These are phyloP conservation scores for Drosophila melanocephala DNA, from an alignment of 2,888 invertebrate species.

Conservation along the genomic window DNA sequence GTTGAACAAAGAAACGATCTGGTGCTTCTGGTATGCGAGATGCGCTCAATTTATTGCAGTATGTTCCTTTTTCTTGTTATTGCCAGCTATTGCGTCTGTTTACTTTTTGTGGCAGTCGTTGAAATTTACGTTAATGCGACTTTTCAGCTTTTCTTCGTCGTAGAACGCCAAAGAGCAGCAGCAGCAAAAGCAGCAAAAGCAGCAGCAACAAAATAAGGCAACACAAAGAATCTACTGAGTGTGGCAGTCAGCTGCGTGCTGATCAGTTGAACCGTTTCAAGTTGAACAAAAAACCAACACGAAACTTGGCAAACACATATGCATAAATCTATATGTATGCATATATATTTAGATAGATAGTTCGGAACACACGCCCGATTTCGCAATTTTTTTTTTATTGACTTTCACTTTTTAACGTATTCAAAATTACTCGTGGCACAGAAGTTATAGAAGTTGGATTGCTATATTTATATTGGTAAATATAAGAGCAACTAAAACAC, in stretches of 20 bases:
- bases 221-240: constrained; percentile 56
- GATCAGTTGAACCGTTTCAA: constrained; percentile 43
- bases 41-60: constrained; percentile 51
- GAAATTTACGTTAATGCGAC: constrained; percentile 69
- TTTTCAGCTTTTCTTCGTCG: constrained; percentile 56
- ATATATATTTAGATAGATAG: constrained; percentile 36
- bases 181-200: constrained; percentile 9
- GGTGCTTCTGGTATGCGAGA: constrained; percentile 50
- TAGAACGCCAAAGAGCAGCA: constrained; percentile 24
- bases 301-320: constrained; percentile 39
- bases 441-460: constrained; percentile 10
- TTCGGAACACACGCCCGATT: constrained; percentile 66
- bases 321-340: constrained; percentile 14
- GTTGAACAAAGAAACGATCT: constrained; percentile 52
- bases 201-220: constrained; percentile 17
- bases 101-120: constrained; percentile 41
- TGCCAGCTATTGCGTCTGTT: constrained; percentile 43
- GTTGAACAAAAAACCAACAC: constrained; percentile 41
- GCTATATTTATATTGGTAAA: not conserved
- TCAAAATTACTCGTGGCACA: not conserved
- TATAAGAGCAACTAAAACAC: constrained; percentile 13
- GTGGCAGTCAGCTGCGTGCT: constrained; percentile 22
- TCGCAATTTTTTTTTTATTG: constrained; percentile 73
- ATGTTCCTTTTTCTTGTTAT: constrained; percentile 30
- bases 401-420: constrained; percentile 59